Conservation (phyloP, 2,888 invertebrate genomes). For the Ophion slaviceki region DNA sequence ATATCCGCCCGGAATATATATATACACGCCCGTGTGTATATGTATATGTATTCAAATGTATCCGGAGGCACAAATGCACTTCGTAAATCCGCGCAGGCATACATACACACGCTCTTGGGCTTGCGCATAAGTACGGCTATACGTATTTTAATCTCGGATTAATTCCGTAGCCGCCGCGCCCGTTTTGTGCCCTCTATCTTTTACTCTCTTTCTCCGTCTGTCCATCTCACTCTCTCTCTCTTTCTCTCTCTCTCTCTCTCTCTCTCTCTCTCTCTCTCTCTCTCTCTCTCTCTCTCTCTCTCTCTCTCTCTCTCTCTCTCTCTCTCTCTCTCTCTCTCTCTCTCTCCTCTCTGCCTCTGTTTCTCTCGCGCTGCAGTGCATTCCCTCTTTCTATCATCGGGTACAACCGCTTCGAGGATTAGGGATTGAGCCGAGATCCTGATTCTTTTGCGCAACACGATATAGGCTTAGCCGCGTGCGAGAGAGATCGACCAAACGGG, state of each 20-base stretch:
- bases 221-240: neutral
- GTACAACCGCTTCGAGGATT: conserved; percentile 79
- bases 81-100: conserved; percentile 62
- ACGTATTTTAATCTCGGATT: conserved; percentile 80
- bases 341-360: conserved; percentile 6
- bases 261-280: conserved; percentile 33
- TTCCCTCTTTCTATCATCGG: conserved; percentile 38
- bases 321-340: conserved; percentile 30
- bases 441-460: conserved; percentile 68
- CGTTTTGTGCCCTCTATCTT: conserved; percentile 50
- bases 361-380: neutral
- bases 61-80: conserved; percentile 57
- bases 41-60: neutral
- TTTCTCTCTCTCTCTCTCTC: conserved; percentile 27
- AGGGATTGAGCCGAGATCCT: conserved; percentile 80
- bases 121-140: conserved; percentile 67
- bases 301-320: conserved; percentile 15
- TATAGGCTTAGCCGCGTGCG: conserved; percentile 63
- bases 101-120: conserved; percentile 43
- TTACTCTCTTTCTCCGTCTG: conserved; percentile 28
- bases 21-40: neutral
- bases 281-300: neutral
- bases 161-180: conserved; percentile 73
- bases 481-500: conserved; percentile 62
- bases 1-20: neutral